Conservation (phyloP, 2,888 invertebrate species). For the Tetranychus truncatus region DNA sequence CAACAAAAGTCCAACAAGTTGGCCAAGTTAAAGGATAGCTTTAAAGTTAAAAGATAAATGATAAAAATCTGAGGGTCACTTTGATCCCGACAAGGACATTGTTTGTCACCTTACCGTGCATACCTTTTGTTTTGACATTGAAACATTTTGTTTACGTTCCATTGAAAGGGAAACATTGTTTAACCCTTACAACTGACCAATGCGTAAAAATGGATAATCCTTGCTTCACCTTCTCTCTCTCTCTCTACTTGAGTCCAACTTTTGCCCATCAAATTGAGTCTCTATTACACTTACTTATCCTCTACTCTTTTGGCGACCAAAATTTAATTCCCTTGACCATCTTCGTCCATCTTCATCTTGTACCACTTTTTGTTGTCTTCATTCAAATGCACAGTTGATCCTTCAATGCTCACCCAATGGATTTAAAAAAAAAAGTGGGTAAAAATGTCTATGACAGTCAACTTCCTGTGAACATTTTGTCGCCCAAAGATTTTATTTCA, state of each 20-base stretch:
- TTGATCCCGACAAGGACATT: not conserved
- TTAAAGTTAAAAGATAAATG: no score
- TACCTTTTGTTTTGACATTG: not conserved
- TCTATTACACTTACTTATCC: not conserved
- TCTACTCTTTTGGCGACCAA: not conserved
- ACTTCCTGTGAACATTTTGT: conserved; percentile 1
- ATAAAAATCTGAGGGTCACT: no score
- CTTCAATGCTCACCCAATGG: not conserved
- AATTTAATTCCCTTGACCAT: not conserved
- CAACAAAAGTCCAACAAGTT: no score
- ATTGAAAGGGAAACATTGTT: no score
- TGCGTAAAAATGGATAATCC: not conserved
- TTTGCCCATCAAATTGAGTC: not conserved
- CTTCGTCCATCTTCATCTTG: not conserved
- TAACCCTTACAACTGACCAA: no score
- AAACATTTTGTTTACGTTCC: not conserved
- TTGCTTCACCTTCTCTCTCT: not conserved
- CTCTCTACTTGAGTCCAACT: no score
- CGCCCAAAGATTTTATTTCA: not conserved
- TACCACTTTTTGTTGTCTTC: no score
- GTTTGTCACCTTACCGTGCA: not conserved
- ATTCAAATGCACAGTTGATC: no score
- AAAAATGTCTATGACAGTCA: not conserved
- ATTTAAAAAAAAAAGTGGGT: not conserved
- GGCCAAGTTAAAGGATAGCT: no score